Percentiles rank a stretch among this genome's conserved stretches.
Conservation (phyloP, 2,797 vertebrate genomes). For the Enteromius viviparus region DNA sequence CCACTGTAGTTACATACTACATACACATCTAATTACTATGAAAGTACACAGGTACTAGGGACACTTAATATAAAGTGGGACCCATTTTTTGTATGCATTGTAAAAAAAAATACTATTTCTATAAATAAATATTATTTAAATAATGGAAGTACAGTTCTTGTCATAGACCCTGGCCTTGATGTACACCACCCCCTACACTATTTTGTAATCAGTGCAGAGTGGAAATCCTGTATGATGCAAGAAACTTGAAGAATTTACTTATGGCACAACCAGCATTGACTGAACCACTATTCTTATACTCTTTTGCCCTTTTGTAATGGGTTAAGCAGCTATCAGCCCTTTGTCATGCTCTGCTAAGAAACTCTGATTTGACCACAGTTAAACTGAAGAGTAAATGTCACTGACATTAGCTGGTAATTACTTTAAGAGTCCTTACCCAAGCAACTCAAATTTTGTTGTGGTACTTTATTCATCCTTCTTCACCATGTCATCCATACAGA, state of each 20-base stretch:
- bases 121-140: neutral
- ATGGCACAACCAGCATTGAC: neutral
- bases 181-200: neutral
- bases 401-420: constrained; percentile 7
- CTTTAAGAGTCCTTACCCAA: neutral
- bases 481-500: neutral
- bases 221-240: neutral
- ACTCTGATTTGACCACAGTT: constrained; percentile 1
- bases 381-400: constrained; percentile 23
- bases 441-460: neutral
- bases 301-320: neutral
- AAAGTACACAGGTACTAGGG: too few relatives aligned
- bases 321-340: constrained; percentile 2
- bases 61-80: too few relatives aligned
- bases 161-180: neutral
- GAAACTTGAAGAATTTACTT: neutral
- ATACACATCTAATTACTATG: too few relatives aligned
- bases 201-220: neutral
- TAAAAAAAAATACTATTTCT: neutral
- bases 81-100: neutral
- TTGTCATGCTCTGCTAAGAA: neutral
- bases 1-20: too few relatives aligned
- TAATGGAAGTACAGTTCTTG: neutral
- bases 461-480: neutral
- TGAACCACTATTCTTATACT: neutral